These are phyloP conservation scores for Tinamus major DNA, from an alignment of 2,797 vertebrate species.

Conservation along the genomic window DNA sequence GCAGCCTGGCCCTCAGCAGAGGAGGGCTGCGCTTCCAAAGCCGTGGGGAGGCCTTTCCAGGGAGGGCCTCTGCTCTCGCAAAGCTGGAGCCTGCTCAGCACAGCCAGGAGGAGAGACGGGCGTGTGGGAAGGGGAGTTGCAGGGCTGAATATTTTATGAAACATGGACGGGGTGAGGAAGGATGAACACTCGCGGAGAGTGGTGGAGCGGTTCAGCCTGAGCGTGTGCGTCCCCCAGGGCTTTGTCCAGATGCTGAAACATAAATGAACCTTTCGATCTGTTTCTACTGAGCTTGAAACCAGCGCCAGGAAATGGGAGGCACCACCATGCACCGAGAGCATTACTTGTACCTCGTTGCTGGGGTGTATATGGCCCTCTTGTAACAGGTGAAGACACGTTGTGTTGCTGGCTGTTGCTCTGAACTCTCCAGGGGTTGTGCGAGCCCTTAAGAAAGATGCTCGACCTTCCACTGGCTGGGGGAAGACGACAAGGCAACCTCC, in stretches of 20 bases:
- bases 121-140: not conserved
- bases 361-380: not conserved
- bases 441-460: not conserved
- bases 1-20: not conserved
- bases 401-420: not conserved
- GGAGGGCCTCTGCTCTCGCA: rapidly evolving
- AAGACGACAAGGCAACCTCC: not conserved
- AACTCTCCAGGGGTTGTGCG: not conserved
- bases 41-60: not conserved
- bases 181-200: conserved; percentile 6
- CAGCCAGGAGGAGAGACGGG: not conserved
- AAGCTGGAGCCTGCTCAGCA: not conserved
- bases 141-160: conserved; percentile 6
- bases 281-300: not conserved
- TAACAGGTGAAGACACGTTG: not conserved
- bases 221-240: not conserved
- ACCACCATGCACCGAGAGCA: rapidly evolving
- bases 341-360: not conserved
- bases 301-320: not conserved
- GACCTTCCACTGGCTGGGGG: not conserved
- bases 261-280: not conserved
- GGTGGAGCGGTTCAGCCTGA: not conserved
- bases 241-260: not conserved
- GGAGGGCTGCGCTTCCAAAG: not conserved
- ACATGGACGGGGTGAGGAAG: not conserved